Evolutionary conservation across 2,797 vertebrate species (phyloP), one percentile per base, ranked within the genome.

Genomic region (Gymnoscopelus braueri): DNA sequence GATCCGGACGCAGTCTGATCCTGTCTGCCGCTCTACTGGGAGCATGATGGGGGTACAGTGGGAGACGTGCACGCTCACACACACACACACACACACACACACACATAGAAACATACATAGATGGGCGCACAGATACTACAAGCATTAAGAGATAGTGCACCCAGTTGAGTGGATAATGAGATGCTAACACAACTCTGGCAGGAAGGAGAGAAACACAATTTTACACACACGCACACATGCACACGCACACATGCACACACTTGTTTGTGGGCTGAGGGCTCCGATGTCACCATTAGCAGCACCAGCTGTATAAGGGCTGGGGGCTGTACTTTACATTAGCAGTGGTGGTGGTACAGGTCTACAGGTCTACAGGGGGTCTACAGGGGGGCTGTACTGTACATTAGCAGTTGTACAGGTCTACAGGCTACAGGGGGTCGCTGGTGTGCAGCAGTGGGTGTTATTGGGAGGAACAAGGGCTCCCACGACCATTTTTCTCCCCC

Each of bases 1-100:
- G 77, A 88, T 82, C 64, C 52, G 23, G 67, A 70, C 69, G 39
- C 72, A 69, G 83, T 77, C 68, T 83, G 74, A 85, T 87, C 74
- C 69, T 80, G 75, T 83, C 70, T 78, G 70, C 75, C 71, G 64
- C 74, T 69, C 77, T 74, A 65, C 72, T 68, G 72, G 63, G 80
- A 80, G 29, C 19, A 19, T 8, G 15, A 12, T 72, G 77, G 59
- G 39, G 15, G 63, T 74, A 67, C 67, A 74, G 62, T 62, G 57
- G 69, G 74, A 79, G 56, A 48, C 50, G 50, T 51, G 50, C 13
- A 6, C 50, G 13, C 50, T 1, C 29, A 50, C 53, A 57, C 58
- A 67, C 24, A 51, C 26, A 44, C 58, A 52, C 35, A 70, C 58
- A 69, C 48, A 77, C 53, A 56, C 52, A 56, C 63, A 55, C 29